Base-by-base conservation (phyloP, 2,888 invertebrate genomes). In the Heliconius cydno region DNA sequence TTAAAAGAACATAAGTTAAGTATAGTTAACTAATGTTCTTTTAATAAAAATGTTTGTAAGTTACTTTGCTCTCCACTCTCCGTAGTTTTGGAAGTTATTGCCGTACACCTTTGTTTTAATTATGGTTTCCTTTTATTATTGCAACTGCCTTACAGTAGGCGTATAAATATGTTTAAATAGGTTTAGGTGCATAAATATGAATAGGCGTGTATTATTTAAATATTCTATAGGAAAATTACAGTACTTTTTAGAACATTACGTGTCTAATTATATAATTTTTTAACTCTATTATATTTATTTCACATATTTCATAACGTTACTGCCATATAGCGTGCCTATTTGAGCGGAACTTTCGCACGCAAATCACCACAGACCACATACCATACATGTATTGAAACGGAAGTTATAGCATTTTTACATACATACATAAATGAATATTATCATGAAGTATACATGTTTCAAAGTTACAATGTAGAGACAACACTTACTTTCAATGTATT, bases 341-440 rank as follows among this genome's bases (percentile, higher is more conserved):
- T 73, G 60, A 73, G 60, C 34, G 73, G 52, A 73, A 60, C 73
- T 60, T 73, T 73, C 60, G 73, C 73, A 73, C 73, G 73, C 60
- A 73, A 73, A 73, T 60, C 19, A 34, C 34, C 12, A 60, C 70
- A 38, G 67, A 34, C 65, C 30, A 28, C 30, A 34, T 19, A 7
- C 46, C 30, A 34, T 46, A 19, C 28, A 73, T 73, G 7, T 73
- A 38, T 60, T n/a, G 22, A 71, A 28, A 30, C 3, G n/a, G 22
- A 28, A 46, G 71, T 71, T 46, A 46, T 46, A 46, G 25, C 46
- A 15, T 71, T 71, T 71, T 71, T 71, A 71, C 46, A 71, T 28
- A 19, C 19, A 19, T 19, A 15, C 46, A 71, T 46, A 19, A 25
- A 46, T 30, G 0, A 30, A 19, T 66, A 19, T 19, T 67, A 10